Evolutionary conservation across 1,140 invertebrate genomes (phyloP), one percentile per base, ranked within the genome.

Genomic region (Sminthurinus signatus): DNA sequence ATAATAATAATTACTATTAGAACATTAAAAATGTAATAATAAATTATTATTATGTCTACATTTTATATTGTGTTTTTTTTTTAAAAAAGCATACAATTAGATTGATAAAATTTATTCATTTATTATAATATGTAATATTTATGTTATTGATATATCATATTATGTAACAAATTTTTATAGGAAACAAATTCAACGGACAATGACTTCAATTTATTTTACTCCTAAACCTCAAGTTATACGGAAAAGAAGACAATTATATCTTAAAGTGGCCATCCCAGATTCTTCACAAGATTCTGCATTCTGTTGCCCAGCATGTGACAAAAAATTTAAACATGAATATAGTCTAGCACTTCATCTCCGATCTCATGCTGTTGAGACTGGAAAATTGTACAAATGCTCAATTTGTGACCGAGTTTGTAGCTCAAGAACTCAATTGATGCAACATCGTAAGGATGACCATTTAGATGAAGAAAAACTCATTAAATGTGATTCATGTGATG

Each of bases 401-500:
- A 56, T 63, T 31, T 63, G 61, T 28, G 54, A 56, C 17, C 56
- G 36, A 19, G 43, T 63, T 15, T 63, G 61, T 32, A 56, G 43
- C n/a, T 42, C 36, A 8, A 36, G 61, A 0, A 46, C 51, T 27
- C 48, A 63, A n/a, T 14, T 63, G 27, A 63, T 63, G 28, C 31
- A 48, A 1, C 61, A 63, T 44, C 12, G 61, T 10, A 56, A 57
- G 42, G 54, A 56, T 15, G 54, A 56, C 69, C 72, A 76, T 68
- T 61, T 72, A 74, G 80, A 80, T 14, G 80, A 81, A 17, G 59
- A 62, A 64, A 80, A 81, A 63, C 81, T 81, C 1, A 80, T 81
- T 69, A 77, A 78, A 2, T 84, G 82, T 74, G 78, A 82, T 51
- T 76, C 81, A 0, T 84, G 82, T 69, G 76, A 77, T n/a, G 50